Evolutionary conservation across 2,888 invertebrate species (phyloP), one percentile per base, ranked within the genome.

Genomic region (Cyclophora punctaria): DNA sequence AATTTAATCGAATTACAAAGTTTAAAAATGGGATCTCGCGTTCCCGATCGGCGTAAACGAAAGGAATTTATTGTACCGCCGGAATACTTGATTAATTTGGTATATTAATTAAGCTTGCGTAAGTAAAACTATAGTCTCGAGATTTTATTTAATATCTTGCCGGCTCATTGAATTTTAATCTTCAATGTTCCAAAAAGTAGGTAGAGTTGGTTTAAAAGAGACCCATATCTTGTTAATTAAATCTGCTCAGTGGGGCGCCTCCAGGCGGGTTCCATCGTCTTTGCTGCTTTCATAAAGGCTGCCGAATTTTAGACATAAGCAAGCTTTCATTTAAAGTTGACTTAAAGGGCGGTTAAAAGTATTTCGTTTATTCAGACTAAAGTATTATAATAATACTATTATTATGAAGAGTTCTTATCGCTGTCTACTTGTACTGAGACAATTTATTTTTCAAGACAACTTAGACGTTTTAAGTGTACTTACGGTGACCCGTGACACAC

Each of bases 221-320:
- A 78, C 77, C 75, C 83, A 82, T 88, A 87, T 88, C 87, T 86
- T 78, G 83, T 87, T 88, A 88, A 88, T 88, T 87, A 88, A 88
- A 88, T 88, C 87, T 80, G 67, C 79, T 73, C 85, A 73, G 83
- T 75, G 67, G 85, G 86, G 81, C 67, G 83, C 80, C 80, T 78
- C 69, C 65, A 69, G 75, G 77, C 74, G 77, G 69, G 71, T 69
- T 71, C 60, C 69, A 66, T 76, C 80, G 75, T 62, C 69, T 71
- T 69, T 76, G 68, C 71, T 37, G 37, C 37, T 37, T 52, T 51
- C 75, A 74, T 77, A 75, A 78, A 77, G 70, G 67, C 80, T 80
- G 73, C 80, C 82, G 74, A 84, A 85, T 82, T 82, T 84, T 73
- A 79, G 80, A 74, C 78, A 76, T 78, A 77, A 75, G 77, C 76